Base-by-base conservation (phyloP, 2,888 invertebrate genomes). In the Cordilura impudica region DNA sequence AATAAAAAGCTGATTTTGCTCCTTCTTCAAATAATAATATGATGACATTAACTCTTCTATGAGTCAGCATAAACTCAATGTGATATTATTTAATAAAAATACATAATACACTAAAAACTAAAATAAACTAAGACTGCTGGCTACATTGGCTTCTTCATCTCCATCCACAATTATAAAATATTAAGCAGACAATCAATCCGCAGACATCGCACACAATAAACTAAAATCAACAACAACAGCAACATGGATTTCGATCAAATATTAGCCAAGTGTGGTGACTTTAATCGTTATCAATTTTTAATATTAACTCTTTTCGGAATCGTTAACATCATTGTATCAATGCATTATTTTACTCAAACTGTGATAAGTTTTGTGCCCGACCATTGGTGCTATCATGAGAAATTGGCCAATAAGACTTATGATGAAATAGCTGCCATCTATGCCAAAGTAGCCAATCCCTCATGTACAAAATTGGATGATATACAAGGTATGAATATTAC, bases 341-440 rank as follows among this genome's bases (percentile, higher is more conserved):
- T 92, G 88, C 92, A 92, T 85, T 92, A 92, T 87, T 92, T 92
- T 86, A 91, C 92, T 29, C 92, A 92, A 87, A 92, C 92, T 75
- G 92, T 92, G 85, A 92, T 92, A 82, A 92, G 91, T 86, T 89
- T 92, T 61, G 89, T 91, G 66, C 92, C 92, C 56, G 90, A 90
- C 76, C 90, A 91, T 84, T 90, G 90, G 89, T 90, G 90, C 82
- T 89, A 90, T 81, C 88, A 89, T 63, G 88, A 89, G 35, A 86
- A 88, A 66, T 76, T 90, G 67, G 87, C 85, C 78, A 90, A 90
- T 83, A 84, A 86, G 82, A 85, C 90, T 14, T 88, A 86, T 70
- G 86, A 87, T 70, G 89, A 90, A 82, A 88, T 90, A 21, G 86
- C 85, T 1, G 84, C 85, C n/a, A 86, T 89, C 73, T 90, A 90